phyloP scores from a whole-genome alignment of 2,797 vertebrate species.

The Mastacembelus armatus region DNA sequence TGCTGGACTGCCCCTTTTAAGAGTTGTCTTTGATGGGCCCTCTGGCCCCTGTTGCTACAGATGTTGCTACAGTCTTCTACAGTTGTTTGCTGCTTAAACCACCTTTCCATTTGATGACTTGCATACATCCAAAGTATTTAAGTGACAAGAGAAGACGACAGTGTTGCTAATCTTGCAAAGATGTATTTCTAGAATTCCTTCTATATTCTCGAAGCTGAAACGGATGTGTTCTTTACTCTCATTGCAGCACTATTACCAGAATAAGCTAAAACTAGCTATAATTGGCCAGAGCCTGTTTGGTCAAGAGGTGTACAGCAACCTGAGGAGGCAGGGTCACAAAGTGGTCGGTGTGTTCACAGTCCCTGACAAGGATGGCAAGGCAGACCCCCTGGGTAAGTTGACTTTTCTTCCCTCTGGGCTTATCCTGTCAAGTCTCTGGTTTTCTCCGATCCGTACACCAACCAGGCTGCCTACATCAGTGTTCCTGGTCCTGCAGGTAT shows the following conservation, averaged over 20 bases:
- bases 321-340: constrained; percentile 93
- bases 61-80: no score
- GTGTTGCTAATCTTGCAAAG: no score
- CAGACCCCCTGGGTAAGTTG: constrained; percentile 94
- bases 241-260: constrained; percentile 88
- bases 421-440: neutral
- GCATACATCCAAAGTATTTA: no score
- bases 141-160: no score
- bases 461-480: neutral
- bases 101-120: no score
- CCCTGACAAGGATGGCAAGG: constrained; percentile 96
- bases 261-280: constrained; percentile 94
- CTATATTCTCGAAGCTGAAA: neutral
- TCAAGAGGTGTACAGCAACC: constrained; percentile 94
- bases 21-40: no score
- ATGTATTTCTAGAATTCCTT: no score
- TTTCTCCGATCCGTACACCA: neutral
- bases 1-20: no score
- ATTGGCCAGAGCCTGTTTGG: constrained; percentile 99
- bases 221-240: constrained; percentile 1
- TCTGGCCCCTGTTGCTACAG: no score
- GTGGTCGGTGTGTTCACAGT: constrained; percentile 98
- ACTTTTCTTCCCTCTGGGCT: neutral
- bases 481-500: neutral
- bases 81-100: no score